These are phyloP conservation scores for Myxocyprinus asiaticus DNA, from an alignment of 2,113 vertebrate genomes.

Conservation along the genomic window DNA sequence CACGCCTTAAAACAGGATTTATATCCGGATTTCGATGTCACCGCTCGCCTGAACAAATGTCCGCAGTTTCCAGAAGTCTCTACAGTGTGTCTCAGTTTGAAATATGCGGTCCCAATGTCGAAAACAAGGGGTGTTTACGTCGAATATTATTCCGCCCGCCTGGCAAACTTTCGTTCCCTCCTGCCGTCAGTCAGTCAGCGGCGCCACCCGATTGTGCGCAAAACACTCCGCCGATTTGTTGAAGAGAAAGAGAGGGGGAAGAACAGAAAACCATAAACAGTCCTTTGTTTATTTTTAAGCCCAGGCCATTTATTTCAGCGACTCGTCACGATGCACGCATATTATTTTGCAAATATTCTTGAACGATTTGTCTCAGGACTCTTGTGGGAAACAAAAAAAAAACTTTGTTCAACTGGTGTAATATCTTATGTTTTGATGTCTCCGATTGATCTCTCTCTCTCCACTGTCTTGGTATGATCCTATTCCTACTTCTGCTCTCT, in stretches of 20 bases:
- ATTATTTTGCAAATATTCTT: neutral
- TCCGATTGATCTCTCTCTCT: slow-evolving; percentile 59
- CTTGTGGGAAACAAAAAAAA: too few species aligned
- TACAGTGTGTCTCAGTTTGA: neutral
- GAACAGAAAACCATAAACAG: slow-evolving; percentile 27
- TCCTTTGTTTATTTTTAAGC: neutral
- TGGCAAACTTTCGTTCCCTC: slow-evolving; percentile 56
- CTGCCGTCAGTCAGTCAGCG: slow-evolving; percentile 38
- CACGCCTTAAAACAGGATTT: slow-evolving; percentile 22
- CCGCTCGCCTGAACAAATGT: neutral
- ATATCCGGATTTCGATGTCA: slow-evolving; percentile 15
- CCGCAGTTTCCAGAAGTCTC: slow-evolving; percentile 2
- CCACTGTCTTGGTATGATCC: slow-evolving; percentile 62
- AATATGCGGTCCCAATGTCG: neutral
- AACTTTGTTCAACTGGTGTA: neutral
- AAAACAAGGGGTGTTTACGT: slow-evolving; percentile 36
- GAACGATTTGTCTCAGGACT: neutral
- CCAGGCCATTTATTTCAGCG: slow-evolving; percentile 2
- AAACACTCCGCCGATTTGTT: slow-evolving; percentile 1
- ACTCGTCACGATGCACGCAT: slow-evolving; percentile 7
- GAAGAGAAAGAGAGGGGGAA: neutral
- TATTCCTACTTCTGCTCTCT: slow-evolving; percentile 13
- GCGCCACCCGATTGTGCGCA: slow-evolving; percentile 41
- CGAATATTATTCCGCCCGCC: slow-evolving; percentile 45
- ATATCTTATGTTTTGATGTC: neutral